These are phyloP conservation scores for Bombylius major DNA, from an alignment of 2,888 invertebrate genomes.

Conservation along the genomic window DNA sequence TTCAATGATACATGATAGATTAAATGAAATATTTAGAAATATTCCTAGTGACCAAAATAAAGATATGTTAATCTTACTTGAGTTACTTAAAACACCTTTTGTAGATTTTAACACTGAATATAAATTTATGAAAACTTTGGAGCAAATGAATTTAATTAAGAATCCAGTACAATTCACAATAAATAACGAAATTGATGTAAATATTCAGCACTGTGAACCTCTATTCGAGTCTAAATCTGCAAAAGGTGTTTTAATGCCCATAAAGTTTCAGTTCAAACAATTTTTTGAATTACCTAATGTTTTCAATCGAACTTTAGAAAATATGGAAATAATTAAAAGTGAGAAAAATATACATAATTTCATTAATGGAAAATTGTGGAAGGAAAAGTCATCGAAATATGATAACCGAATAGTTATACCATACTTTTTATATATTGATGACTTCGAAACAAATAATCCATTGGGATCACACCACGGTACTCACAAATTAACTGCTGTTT, in stretches of 20 bases:
- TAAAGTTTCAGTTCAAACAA: neutral
- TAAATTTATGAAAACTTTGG: neutral
- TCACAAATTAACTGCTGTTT: neutral
- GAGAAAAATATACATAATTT: neutral
- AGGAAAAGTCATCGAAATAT: neutral
- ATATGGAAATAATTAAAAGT: neutral
- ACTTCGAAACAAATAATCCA: too few relatives aligned
- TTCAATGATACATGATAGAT: too few relatives aligned
- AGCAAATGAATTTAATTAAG: neutral
- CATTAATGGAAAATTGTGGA: conserved; percentile 2
- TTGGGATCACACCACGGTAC: neutral
- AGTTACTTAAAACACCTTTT: neutral
- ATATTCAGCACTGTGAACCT: neutral
- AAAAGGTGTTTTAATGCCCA: neutral
- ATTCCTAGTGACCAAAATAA: neutral
- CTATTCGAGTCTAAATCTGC: neutral
- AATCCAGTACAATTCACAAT: neutral
- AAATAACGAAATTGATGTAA: neutral
- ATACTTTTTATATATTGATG: neutral
- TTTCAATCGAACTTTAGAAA: neutral
- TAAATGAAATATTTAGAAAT: neutral
- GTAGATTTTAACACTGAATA: neutral
- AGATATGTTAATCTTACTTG: neutral
- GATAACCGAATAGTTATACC: neutral
- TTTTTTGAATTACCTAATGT: neutral